Evolutionary conservation across 1,140 invertebrate species (phyloP).

Genomic region (Zaprionus capensis): DNA sequence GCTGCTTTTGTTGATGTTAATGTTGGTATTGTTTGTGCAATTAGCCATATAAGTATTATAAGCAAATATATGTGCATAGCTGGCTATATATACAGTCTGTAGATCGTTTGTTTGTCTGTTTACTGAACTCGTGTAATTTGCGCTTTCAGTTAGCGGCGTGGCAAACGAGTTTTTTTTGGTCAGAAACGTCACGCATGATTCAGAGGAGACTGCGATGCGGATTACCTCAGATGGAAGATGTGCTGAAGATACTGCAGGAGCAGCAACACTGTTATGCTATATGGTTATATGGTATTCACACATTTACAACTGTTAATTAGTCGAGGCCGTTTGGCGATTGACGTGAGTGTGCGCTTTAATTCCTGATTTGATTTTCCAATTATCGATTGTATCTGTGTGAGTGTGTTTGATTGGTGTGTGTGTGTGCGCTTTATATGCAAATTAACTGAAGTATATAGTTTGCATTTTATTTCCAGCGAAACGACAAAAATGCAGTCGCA

Average conservation of each 20-base stretch:
- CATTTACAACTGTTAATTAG: conserved; percentile 38
- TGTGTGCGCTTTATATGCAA: conserved; percentile 26
- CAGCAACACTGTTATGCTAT: conserved; percentile 1
- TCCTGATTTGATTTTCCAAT: conserved; percentile 31
- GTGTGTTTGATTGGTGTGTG: background rate
- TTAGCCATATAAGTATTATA: conserved; percentile 45
- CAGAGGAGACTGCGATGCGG: conserved; percentile 25
- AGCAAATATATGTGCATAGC: conserved; percentile 16
- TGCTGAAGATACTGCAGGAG: conserved; percentile 7
- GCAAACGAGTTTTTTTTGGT: conserved; percentile 37
- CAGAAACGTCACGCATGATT: conserved; percentile 45
- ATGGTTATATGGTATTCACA: background rate
- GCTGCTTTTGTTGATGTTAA: conserved; percentile 1
- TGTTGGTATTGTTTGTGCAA: conserved; percentile 54
- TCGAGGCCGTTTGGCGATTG: conserved; percentile 8
- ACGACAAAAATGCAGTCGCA: conserved; percentile 44
- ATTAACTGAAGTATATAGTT: conserved; percentile 51
- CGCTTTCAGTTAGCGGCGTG: conserved; percentile 44
- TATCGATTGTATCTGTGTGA: background rate
- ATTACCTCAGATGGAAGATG: conserved; percentile 32
- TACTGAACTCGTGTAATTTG: conserved; percentile 33
- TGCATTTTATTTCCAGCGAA: conserved; percentile 6
- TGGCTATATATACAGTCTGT: background rate
- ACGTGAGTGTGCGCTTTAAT: conserved; percentile 32
- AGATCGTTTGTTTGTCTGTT: background rate